Conservation (phyloP, 1,140 invertebrate species). For the Brachionus sp. region DNA sequence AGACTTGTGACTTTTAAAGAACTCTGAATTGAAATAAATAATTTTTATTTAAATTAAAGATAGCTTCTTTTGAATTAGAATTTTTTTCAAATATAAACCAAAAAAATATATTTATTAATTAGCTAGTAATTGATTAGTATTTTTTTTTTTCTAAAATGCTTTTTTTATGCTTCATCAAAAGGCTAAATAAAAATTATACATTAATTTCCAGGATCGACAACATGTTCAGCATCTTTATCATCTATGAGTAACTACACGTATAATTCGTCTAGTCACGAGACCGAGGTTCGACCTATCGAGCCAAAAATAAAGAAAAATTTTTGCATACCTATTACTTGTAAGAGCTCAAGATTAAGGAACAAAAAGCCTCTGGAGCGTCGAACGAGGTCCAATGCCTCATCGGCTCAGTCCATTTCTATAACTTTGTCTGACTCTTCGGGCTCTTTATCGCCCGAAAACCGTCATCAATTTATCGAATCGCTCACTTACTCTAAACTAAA, state of each 20-base stretch:
- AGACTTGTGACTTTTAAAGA: too few relatives aligned
- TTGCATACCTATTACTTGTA: slow-evolving; percentile 2
- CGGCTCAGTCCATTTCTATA: neutral
- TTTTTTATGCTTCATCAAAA: too few relatives aligned
- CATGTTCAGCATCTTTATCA: slow-evolving; percentile 12
- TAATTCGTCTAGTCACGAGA: neutral
- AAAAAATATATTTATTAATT: too few relatives aligned
- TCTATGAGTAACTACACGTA: slow-evolving; percentile 1
- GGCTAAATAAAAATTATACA: neutral
- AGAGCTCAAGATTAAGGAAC: slow-evolving; percentile 3
- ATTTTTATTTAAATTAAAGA: too few relatives aligned
- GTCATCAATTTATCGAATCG: neutral
- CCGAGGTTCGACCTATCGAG: neutral
- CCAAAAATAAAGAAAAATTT: slow-evolving; percentile 16
- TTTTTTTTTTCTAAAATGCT: too few relatives aligned
- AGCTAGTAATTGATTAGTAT: too few relatives aligned
- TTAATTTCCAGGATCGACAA: neutral
- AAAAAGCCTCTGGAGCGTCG: neutral
- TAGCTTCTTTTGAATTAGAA: too few relatives aligned
- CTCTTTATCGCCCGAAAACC: neutral
- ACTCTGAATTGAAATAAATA: too few relatives aligned
- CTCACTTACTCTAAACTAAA: slow-evolving; percentile 8
- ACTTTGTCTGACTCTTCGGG: neutral
- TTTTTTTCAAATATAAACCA: too few relatives aligned
- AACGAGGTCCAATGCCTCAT: neutral